phyloP scores from a whole-genome alignment of 2,888 invertebrate genomes.

The Oligia latruncula region DNA sequence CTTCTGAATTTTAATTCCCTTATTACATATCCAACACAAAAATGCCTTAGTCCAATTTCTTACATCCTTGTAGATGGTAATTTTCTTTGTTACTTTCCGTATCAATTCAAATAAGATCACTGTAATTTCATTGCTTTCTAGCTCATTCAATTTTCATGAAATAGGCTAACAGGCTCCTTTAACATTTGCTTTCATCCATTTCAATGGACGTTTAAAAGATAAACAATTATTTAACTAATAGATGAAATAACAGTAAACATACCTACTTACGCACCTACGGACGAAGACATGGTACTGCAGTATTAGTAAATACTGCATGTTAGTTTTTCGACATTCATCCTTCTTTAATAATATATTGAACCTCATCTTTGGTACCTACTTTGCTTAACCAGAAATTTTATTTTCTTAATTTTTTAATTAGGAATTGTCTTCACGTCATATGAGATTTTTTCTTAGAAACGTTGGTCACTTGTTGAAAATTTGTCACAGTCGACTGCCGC shows the following conservation, averaged over 20 bases:
- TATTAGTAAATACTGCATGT: too few species aligned
- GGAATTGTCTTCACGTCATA: too few species aligned
- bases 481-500: too few species aligned
- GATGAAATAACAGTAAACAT: not conserved
- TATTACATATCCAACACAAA: not conserved
- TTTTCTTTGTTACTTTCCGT: conserved; percentile 75
- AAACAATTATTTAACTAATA: not conserved
- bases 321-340: too few species aligned
- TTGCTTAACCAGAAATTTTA: too few species aligned
- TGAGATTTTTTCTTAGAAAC: too few species aligned
- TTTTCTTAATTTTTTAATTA: too few species aligned
- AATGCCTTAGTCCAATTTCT: conserved; percentile 33
- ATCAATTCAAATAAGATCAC: conserved; percentile 77
- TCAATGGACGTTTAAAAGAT: not conserved
- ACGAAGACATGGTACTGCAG: too few species aligned
- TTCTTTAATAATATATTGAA: too few species aligned
- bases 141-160: conserved; percentile 71
- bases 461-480: too few species aligned
- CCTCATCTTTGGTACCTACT: too few species aligned
- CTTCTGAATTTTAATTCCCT: not conserved
- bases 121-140: conserved; percentile 71
- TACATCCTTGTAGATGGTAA: conserved; percentile 71
- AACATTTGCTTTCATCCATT: conserved; percentile 23
- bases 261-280: too few species aligned
- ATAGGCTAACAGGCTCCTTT: conserved; percentile 52